phyloP scores from a whole-genome alignment of 2,888 invertebrate species.

The Phymatocera aterrima region DNA sequence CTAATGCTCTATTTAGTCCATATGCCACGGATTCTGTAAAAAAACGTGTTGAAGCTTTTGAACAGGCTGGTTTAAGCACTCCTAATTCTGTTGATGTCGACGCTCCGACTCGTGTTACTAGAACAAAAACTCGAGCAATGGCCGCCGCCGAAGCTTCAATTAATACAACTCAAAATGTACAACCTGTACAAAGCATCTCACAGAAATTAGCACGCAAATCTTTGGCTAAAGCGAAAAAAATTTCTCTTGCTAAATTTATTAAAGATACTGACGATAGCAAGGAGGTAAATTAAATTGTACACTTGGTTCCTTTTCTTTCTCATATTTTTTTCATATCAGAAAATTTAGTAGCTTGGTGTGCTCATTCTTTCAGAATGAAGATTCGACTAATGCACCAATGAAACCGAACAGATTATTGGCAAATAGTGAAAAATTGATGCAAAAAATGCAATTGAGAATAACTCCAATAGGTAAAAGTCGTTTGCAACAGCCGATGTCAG shows the following conservation, averaged over 20 bases:
- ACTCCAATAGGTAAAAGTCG: slow-evolving; percentile 67
- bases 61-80: slow-evolving; percentile 75
- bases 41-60: slow-evolving; percentile 79
- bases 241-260: slow-evolving; percentile 63
- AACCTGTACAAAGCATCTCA: slow-evolving; percentile 53
- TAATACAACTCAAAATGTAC: slow-evolving; percentile 29
- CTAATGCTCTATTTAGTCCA: slow-evolving; percentile 76
- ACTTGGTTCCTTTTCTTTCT: neutral
- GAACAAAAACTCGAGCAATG: slow-evolving; percentile 79
- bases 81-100: slow-evolving; percentile 60
- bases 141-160: slow-evolving; percentile 66
- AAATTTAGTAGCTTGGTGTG: neutral
- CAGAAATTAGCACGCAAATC: slow-evolving; percentile 69
- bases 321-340: neutral
- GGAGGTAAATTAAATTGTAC: slow-evolving; percentile 64
- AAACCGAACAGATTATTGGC: slow-evolving; percentile 52
- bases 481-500: slow-evolving; percentile 62
- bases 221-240: slow-evolving; percentile 66
- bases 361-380: slow-evolving; percentile 58
- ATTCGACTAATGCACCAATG: slow-evolving; percentile 49
- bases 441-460: slow-evolving; percentile 57
- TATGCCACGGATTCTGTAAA: slow-evolving; percentile 79
- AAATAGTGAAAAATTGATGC: slow-evolving; percentile 56
- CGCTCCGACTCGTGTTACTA: slow-evolving; percentile 74
- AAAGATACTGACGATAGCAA: slow-evolving; percentile 65